A percentile compares a stretch with the other conserved stretches of the same genome.
phyloP scores from a whole-genome alignment of 2,888 invertebrate genomes.

The Ceramica pisi region DNA sequence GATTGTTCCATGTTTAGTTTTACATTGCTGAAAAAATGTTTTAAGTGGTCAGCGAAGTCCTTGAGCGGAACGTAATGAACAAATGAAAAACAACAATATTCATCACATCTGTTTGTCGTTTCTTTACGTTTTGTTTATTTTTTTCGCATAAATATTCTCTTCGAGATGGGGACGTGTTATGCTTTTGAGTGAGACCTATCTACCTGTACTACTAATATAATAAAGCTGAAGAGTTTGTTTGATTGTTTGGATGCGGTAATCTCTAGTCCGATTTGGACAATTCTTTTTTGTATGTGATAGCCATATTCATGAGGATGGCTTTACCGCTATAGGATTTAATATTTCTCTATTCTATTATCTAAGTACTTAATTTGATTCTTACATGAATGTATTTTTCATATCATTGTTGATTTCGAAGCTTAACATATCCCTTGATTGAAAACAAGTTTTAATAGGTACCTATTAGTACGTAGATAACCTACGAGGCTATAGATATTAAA shows the following conservation, averaged over 20 bases:
- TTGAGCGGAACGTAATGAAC: conserved; percentile 2
- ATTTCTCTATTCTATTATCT: not conserved
- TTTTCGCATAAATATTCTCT: not conserved
- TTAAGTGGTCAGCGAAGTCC: conserved; percentile 14
- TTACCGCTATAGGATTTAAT: too few species aligned
- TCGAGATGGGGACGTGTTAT: not conserved
- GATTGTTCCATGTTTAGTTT: conserved; percentile 6
- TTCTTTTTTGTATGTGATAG: too few species aligned
- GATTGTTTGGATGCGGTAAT: too few species aligned
- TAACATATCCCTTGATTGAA: not conserved
- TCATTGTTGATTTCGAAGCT: not conserved
- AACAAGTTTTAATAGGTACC: not conserved
- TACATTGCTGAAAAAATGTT: conserved; percentile 17
- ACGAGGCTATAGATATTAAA: too few species aligned
- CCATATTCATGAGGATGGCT: too few species aligned
- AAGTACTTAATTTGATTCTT: not conserved
- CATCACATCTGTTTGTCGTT: conserved; percentile 2
- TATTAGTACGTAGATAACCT: too few species aligned
- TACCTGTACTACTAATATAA: too few species aligned
- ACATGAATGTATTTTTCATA: not conserved
- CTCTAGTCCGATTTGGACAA: too few species aligned
- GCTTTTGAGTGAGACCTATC: not conserved
- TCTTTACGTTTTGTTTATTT: not conserved
- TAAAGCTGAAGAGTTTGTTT: too few species aligned
- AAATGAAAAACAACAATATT: conserved; percentile 12